Base-by-base conservation (phyloP, 2,797 vertebrate genomes). In the Ispidina picta region DNA sequence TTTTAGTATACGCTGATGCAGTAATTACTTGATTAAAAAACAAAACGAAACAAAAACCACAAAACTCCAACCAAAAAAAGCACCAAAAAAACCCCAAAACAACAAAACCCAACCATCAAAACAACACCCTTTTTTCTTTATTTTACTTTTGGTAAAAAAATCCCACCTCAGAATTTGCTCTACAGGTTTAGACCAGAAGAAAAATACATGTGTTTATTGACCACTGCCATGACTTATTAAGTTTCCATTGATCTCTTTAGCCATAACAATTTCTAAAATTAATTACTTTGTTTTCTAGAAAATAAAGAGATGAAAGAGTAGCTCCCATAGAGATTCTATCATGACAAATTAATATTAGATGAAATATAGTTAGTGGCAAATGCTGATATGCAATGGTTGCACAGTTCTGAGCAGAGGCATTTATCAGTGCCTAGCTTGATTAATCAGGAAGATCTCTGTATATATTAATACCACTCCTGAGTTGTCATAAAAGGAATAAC, bases 61-160 rank as follows among this genome's bases (percentile, higher is more conserved):
- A 54, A 39, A 80, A 31, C 2, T 3, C 6, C 11, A 23, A 25
- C 3, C 14, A 8, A 15, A 66, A 44, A 18, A 20, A 44, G 20
- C 44, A 44, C 43, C 20, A 29, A 48, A 6, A 44, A 19, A 23
- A 12, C 37, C 37, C 12, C 21, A 22, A 46, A 46, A 11, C 9
- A 33, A 21, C 46, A 46, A 46, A 33, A 33, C 33, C 35, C 23
- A 8, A 23, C 7, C 22, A 48, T 5, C 46, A 48, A 13, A 48
- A 7, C 22, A 25, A 19, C 12, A 2, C 8, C 12, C 0, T 0
- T 55, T 75, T 55, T 33, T 15, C 15, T 20, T 44, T 3, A 29
- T 60, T 49, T 68, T n/a, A 60, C 2, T 87, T 78, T 28, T 26
- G 4, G 21, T 33, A 28, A 20, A 29, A 4, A 0, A 0, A 37